These are phyloP conservation scores for Erpetoichthys calabaricus DNA, from an alignment of 2,797 vertebrate genomes.

Conservation along the genomic window DNA sequence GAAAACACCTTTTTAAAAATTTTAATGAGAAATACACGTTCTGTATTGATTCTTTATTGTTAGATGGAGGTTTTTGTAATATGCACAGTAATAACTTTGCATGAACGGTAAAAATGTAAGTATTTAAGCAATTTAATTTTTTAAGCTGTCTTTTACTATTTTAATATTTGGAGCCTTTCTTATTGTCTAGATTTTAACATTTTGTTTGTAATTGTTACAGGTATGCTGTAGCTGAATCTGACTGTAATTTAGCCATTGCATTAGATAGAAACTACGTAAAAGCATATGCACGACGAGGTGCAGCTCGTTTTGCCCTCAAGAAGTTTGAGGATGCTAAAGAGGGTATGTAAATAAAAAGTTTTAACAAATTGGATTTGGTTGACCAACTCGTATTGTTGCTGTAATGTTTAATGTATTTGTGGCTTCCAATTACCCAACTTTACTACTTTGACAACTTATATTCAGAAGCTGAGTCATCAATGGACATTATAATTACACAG, in stretches of 20 bases:
- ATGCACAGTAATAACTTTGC: too few species aligned
- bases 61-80: too few species aligned
- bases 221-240: constrained; percentile 84
- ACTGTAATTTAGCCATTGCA: constrained; percentile 83
- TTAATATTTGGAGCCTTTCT: background rate
- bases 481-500: too few species aligned
- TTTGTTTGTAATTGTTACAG: constrained; percentile 32
- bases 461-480: too few species aligned
- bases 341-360: constrained; percentile 43
- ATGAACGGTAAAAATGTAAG: too few species aligned
- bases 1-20: too few species aligned
- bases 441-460: too few species aligned
- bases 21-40: too few species aligned
- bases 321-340: constrained; percentile 69
- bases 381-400: too few species aligned
- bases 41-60: too few species aligned
- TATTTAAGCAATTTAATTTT: background rate
- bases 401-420: background rate
- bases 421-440: background rate
- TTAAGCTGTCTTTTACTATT: background rate
- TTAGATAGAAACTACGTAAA: constrained; percentile 70
- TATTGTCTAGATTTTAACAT: constrained; percentile 1
- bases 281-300: constrained; percentile 73
- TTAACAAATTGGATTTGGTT: background rate
- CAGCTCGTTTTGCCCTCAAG: constrained; percentile 59